These are phyloP conservation scores for Carcina quercana DNA, from an alignment of 2,888 invertebrate genomes.

Conservation along the genomic window DNA sequence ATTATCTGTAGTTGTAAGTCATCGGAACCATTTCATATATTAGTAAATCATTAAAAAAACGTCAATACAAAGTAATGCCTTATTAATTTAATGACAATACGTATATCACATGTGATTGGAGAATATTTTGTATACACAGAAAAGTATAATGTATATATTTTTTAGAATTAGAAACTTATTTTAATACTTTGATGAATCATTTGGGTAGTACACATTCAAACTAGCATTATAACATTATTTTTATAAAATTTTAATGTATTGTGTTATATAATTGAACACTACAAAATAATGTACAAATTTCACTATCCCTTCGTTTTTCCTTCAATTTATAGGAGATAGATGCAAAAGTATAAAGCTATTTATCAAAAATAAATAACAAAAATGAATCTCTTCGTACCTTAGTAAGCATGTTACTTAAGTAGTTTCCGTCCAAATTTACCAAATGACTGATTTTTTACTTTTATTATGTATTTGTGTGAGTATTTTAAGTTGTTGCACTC, in stretches of 20 bases:
- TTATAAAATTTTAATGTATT: constrained; percentile 7
- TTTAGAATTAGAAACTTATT: constrained; percentile 1
- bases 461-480: constrained; percentile 44
- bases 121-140: constrained; percentile 15
- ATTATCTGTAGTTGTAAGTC: neutral
- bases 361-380: constrained; percentile 17
- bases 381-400: constrained; percentile 21
- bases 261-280: neutral
- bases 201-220: too few species aligned
- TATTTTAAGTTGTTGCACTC: constrained; percentile 48
- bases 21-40: neutral
- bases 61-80: constrained; percentile 41
- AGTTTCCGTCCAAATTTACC: constrained; percentile 70
- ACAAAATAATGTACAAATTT: too few species aligned
- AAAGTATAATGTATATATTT: constrained; percentile 4
- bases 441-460: constrained; percentile 60
- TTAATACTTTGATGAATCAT: too few species aligned
- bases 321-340: neutral
- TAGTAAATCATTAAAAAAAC: constrained; percentile 13
- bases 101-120: constrained; percentile 5
- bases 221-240: too few species aligned
- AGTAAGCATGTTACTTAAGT: constrained; percentile 61
- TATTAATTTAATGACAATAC: constrained; percentile 38
- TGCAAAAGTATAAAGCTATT: constrained; percentile 7
- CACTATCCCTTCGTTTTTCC: too few species aligned